These are phyloP conservation scores for Arothron firmamentum DNA, from an alignment of 2,113 vertebrate species.

Conservation along the genomic window DNA sequence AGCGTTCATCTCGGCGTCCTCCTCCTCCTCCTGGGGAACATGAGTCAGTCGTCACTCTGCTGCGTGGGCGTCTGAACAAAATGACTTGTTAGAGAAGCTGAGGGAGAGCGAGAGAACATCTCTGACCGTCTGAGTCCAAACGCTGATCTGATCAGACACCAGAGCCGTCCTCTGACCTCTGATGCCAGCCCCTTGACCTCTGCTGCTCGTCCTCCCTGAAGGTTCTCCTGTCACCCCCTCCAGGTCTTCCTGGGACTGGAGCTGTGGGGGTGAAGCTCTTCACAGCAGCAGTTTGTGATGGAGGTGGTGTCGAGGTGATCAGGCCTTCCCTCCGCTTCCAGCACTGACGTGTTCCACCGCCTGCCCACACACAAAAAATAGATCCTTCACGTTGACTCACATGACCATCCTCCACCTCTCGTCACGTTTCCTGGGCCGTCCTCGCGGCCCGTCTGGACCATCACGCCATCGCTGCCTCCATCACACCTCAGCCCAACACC, in stretches of 20 bases:
- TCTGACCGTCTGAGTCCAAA: conserved; percentile 19
- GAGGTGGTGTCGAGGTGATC: conserved; percentile 56
- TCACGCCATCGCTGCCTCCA: conserved; percentile 7
- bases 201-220: not conserved
- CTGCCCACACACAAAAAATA: conserved; percentile 50
- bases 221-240: no score
- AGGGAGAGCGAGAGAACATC: conserved; percentile 14
- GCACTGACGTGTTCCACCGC: conserved; percentile 49
- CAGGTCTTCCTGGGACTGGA: not conserved
- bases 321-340: conserved; percentile 34
- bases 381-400: conserved; percentile 52
- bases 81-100: conserved; percentile 19
- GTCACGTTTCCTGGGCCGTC: conserved; percentile 35
- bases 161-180: not conserved
- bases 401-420: conserved; percentile 31
- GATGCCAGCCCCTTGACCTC: not conserved
- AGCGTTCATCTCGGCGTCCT: not conserved
- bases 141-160: not conserved
- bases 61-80: conserved; percentile 41
- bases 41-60: conserved; percentile 38
- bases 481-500: conserved; percentile 18
- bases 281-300: conserved; percentile 47
- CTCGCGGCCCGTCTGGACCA: conserved; percentile 23
- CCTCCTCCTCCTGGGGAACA: conserved; percentile 15
- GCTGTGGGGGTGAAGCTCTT: conserved; percentile 35